Conservation (phyloP, 2,113 vertebrate species). For the Elgaria multicarinata region DNA sequence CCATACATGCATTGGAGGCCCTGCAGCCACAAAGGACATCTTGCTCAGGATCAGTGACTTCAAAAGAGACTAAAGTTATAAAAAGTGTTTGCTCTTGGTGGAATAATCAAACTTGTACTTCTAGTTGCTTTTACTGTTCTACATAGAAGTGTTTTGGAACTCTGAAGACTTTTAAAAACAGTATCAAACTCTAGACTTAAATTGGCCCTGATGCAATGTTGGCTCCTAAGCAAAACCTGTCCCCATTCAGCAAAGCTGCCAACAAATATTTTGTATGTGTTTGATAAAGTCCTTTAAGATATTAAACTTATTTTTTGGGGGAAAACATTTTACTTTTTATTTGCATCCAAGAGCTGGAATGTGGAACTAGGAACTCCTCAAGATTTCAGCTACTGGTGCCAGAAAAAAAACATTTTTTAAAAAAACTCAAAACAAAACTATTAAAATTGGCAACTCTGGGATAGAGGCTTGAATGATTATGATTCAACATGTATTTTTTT, state of each 20-base stretch:
- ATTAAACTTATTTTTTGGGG: not conserved
- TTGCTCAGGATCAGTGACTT: not conserved
- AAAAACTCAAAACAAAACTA: not conserved
- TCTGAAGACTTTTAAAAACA: not conserved
- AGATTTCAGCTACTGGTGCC: not conserved
- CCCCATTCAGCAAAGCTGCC: not conserved
- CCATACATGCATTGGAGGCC: not conserved
- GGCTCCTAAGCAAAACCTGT: not conserved
- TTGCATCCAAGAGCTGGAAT: not conserved
- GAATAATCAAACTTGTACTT: not conserved
- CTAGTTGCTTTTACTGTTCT: conserved; percentile 15
- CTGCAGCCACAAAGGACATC: not conserved
- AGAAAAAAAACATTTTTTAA: not conserved
- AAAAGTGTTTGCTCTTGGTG: not conserved
- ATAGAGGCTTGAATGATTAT: not conserved
- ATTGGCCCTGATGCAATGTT: not conserved
- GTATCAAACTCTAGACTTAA: not conserved
- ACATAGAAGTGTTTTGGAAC: not conserved
- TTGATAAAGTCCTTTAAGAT: not conserved
- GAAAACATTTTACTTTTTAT: not conserved
- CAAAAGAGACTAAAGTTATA: not conserved
- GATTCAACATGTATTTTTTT: not conserved
- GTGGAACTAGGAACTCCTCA: not conserved
- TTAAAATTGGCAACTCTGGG: not conserved
- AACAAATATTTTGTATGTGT: not conserved